Evolutionary conservation across 2,888 invertebrate species (phyloP).

Genomic region (Leptinotarsa tumamoca): DNA sequence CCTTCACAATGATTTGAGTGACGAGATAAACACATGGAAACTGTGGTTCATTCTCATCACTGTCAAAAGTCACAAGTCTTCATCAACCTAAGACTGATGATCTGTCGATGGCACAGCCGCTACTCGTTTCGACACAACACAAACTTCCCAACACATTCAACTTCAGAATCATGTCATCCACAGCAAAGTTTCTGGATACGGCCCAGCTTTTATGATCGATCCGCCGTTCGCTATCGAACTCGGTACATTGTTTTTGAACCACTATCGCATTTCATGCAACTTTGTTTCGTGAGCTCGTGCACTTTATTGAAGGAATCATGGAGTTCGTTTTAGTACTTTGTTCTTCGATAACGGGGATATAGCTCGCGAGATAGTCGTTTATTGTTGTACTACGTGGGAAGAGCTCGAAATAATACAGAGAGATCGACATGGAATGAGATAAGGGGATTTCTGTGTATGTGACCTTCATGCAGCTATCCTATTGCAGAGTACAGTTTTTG

Average conservation of each 20-base stretch:
- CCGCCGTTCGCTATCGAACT: constrained; percentile 2
- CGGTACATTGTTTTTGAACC: constrained; percentile 11
- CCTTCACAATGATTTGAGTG: no score
- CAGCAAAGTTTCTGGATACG: constrained; percentile 4
- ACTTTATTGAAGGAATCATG: constrained; percentile 17
- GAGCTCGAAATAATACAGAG: not conserved
- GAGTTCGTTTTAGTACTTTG: constrained; percentile 12
- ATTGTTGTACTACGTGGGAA: constrained; percentile 17
- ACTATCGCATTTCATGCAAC: constrained; percentile 17
- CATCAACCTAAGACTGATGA: not conserved
- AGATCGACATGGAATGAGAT: constrained; percentile 2
- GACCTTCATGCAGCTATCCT: no score
- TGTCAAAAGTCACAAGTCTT: not conserved
- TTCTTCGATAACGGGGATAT: constrained; percentile 13
- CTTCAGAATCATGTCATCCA: constrained; percentile 10
- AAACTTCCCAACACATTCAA: not conserved
- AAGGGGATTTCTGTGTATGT: no score
- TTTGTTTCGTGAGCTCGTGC: constrained; percentile 5
- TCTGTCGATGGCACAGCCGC: not conserved
- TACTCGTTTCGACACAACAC: not conserved
- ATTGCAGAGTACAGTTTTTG: no score
- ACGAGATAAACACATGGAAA: no score
- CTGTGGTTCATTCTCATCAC: no score
- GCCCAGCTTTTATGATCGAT: constrained; percentile 8
- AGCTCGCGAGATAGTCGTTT: constrained; percentile 9